A percentile compares a stretch with the other conserved stretches of the same genome.
Conservation (phyloP, 1,140 invertebrate species). For the Drosophila serrata region DNA sequence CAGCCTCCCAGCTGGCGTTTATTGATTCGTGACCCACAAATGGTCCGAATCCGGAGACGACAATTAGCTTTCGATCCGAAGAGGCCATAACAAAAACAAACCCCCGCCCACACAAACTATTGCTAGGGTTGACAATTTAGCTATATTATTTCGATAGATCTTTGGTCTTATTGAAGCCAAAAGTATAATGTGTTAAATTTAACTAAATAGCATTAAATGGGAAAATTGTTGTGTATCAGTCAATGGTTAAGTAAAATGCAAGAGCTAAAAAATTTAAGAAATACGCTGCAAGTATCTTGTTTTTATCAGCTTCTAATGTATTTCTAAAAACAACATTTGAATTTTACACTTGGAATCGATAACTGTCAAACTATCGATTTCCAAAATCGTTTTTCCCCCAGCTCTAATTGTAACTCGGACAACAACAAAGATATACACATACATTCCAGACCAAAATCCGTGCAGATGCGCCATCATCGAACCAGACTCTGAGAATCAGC, state of each 20-base stretch:
- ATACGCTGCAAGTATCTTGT: background rate
- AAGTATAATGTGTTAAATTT: background rate
- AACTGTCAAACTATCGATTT: conserved; percentile 5
- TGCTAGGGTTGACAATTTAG: background rate
- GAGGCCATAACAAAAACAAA: conserved; percentile 53
- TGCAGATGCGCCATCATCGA: conserved; percentile 23
- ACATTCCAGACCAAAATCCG: conserved; percentile 53
- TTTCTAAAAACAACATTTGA: background rate
- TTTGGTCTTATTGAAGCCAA: background rate
- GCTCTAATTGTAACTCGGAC: conserved; percentile 31
- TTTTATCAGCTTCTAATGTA: background rate
- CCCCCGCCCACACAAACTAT: conserved; percentile 25
- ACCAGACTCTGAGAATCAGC: conserved; percentile 14
- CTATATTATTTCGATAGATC: background rate
- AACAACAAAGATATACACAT: conserved; percentile 42
- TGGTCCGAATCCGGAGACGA: conserved; percentile 91
- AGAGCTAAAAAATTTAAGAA: background rate
- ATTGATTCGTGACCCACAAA: conserved; percentile 87
- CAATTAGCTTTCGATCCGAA: conserved; percentile 72
- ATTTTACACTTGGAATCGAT: background rate
- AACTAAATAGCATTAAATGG: background rate
- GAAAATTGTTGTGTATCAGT: too few species aligned
- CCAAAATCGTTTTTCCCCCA: background rate
- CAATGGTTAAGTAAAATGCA: background rate
- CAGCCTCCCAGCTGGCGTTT: conserved; percentile 92